Evolutionary conservation across 2,888 invertebrate genomes (phyloP).

Genomic region (Dryobotodes eremita): DNA sequence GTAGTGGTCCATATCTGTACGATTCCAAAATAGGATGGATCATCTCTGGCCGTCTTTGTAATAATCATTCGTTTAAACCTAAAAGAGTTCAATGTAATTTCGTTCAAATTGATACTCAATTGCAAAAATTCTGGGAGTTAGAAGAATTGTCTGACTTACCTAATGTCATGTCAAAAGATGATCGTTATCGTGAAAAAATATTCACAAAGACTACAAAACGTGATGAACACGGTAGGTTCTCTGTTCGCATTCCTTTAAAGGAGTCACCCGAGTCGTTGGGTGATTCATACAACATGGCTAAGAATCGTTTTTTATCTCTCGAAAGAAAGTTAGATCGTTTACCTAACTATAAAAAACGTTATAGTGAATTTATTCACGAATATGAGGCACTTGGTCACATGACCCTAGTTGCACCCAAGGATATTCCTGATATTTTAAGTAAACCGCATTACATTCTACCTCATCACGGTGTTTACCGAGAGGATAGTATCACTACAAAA

Average conservation of each 20-base stretch:
- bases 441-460: slow-evolving; percentile 23
- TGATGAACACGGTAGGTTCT: neutral
- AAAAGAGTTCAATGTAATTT: neutral
- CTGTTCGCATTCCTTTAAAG: neutral
- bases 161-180: neutral
- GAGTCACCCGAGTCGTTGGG: neutral
- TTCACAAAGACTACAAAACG: neutral
- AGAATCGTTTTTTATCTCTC: slow-evolving; percentile 16
- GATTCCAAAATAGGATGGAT: slow-evolving; percentile 19
- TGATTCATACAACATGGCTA: neutral
- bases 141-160: neutral
- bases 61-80: neutral
- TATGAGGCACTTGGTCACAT: slow-evolving; percentile 17
- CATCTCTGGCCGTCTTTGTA: neutral
- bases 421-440: neutral
- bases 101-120: no score
- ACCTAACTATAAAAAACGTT: slow-evolving; percentile 20
- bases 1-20: slow-evolving; percentile 1
- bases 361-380: slow-evolving; percentile 12
- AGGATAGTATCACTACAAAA: no score
- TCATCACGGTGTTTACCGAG: slow-evolving; percentile 8
- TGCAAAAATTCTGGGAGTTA: neutral
- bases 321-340: slow-evolving; percentile 17
- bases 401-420: slow-evolving; percentile 1
- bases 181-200: neutral